These are phyloP conservation scores for Rhinatrema bivittatum DNA, from an alignment of 2,797 vertebrate species.

Conservation along the genomic window DNA sequence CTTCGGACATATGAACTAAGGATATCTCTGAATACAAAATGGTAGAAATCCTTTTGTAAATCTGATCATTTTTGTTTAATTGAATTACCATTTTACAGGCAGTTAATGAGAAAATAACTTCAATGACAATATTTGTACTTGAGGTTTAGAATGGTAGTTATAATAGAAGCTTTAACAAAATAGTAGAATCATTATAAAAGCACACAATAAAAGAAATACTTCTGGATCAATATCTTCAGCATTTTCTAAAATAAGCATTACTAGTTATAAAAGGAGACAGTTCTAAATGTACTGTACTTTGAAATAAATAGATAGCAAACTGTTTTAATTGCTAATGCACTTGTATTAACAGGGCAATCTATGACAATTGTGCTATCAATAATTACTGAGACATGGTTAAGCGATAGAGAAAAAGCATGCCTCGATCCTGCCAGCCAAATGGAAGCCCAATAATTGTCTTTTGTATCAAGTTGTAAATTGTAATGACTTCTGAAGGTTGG, in stretches of 20 bases:
- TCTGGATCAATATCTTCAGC: neutral
- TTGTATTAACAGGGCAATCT: slow-evolving; percentile 29
- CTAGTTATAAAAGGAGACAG: slow-evolving; percentile 15
- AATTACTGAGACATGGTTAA: slow-evolving; percentile 44
- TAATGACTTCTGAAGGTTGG: slow-evolving; percentile 64
- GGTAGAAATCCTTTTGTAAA: too few species aligned
- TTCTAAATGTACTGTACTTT: slow-evolving; percentile 8
- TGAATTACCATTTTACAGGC: too few species aligned
- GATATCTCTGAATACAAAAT: too few species aligned
- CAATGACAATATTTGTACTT: neutral
- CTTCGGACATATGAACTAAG: too few species aligned
- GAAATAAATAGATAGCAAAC: slow-evolving; percentile 35
- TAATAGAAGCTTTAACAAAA: too few species aligned
- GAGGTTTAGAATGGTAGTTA: too few species aligned
- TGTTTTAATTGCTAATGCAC: slow-evolving; percentile 44
- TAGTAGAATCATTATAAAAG: too few species aligned
- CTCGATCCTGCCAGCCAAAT: slow-evolving; percentile 36
- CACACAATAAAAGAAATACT: neutral
- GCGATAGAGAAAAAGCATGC: slow-evolving; percentile 7
- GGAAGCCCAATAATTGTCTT: slow-evolving; percentile 43
- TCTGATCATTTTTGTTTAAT: too few species aligned
- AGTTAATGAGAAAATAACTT: too few species aligned
- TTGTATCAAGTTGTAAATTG: slow-evolving; percentile 53
- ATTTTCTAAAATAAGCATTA: slow-evolving; percentile 15
- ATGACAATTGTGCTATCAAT: slow-evolving; percentile 43